These are phyloP conservation scores for Parotia lawesii DNA, from an alignment of 2,113 vertebrate species.

Conservation along the genomic window DNA sequence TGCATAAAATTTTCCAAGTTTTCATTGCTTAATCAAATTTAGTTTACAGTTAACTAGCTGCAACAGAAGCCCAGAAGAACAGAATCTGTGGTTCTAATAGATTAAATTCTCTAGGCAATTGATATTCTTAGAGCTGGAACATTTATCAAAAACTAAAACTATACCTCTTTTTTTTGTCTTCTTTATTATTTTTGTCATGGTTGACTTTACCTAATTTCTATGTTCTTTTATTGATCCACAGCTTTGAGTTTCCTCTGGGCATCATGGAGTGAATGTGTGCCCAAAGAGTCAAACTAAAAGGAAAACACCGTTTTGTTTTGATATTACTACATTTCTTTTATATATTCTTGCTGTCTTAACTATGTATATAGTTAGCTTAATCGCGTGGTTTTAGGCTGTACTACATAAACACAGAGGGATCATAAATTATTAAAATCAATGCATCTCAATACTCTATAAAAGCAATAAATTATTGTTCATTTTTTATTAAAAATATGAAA, in stretches of 20 bases:
- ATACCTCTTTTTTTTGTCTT: rapidly evolving
- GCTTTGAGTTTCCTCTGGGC: neutral
- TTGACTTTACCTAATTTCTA: neutral
- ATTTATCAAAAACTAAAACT: neutral
- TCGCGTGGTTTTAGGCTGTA: neutral
- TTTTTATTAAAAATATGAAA: constrained; percentile 5
- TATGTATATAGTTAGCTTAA: neutral
- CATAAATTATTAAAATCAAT: constrained; percentile 3
- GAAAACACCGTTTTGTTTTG: neutral
- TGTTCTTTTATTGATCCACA: neutral
- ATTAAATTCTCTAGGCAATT: neutral
- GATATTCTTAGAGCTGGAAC: neutral
- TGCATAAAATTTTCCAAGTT: neutral
- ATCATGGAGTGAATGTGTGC: neutral
- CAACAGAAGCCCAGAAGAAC: neutral
- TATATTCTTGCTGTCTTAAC: neutral
- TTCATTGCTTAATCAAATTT: neutral
- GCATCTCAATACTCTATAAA: neutral
- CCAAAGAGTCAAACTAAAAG: neutral
- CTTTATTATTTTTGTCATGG: neutral
- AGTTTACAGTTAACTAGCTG: neutral
- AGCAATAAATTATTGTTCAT: neutral
- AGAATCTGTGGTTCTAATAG: neutral
- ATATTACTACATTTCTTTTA: neutral
- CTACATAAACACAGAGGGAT: neutral